These are phyloP conservation scores for Drosophila yooni DNA, from an alignment of 2,888 invertebrate species.

Conservation along the genomic window DNA sequence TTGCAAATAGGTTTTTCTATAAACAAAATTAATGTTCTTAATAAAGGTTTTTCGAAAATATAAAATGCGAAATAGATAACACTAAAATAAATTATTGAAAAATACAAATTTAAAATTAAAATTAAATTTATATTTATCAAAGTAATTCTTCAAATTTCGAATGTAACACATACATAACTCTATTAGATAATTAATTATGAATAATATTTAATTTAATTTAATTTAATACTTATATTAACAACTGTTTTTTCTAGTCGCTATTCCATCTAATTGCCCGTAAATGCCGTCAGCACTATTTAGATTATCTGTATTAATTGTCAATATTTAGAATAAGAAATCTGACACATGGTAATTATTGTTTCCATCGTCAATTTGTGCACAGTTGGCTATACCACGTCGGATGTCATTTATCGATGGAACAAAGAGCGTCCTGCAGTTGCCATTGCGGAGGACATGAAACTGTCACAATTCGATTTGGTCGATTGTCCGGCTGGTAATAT, in stretches of 20 bases:
- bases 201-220: neutral
- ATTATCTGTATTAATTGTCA: constrained; percentile 34
- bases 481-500: constrained; percentile 90
- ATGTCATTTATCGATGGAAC: constrained; percentile 92
- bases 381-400: constrained; percentile 91
- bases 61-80: neutral
- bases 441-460: constrained; percentile 92
- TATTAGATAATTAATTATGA: neutral
- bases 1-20: too few relatives aligned
- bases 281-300: constrained; percentile 7
- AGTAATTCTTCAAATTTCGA: neutral
- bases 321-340: constrained; percentile 49
- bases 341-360: constrained; percentile 1
- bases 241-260: neutral
- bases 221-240: neutral
- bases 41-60: neutral
- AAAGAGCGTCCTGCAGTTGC: constrained; percentile 88
- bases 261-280: neutral
- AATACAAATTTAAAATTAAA: neutral
- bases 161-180: neutral
- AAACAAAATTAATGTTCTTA: neutral
- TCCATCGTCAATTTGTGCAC: constrained; percentile 31
- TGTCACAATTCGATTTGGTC: constrained; percentile 93
- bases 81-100: neutral
- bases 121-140: neutral